A percentile compares a stretch with the other conserved stretches of the same genome.
These are phyloP conservation scores for Nemoura dubitans DNA, from an alignment of 2,888 invertebrate species.

Conservation along the genomic window DNA sequence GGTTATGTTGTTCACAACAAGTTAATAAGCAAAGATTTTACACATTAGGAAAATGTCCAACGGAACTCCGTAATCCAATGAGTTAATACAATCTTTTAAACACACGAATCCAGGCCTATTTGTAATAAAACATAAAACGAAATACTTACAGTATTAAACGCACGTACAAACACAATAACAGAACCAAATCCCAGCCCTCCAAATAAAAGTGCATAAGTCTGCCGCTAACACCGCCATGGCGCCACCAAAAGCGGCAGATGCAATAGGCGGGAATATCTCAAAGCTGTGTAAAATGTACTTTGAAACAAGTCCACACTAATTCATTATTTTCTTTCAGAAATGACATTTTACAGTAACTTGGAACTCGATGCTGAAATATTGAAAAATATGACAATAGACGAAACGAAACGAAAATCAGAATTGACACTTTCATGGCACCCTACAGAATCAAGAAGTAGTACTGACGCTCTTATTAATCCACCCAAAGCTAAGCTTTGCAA, in stretches of 20 bases:
- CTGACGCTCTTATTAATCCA: conserved; percentile 36
- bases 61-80: not conserved
- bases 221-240: too few relatives aligned
- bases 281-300: too few relatives aligned
- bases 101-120: too few relatives aligned
- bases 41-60: not conserved
- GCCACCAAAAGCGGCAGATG: too few relatives aligned
- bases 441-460: conserved; percentile 32
- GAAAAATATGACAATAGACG: conserved; percentile 20
- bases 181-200: too few relatives aligned
- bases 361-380: conserved; percentile 36
- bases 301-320: too few relatives aligned
- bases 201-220: too few relatives aligned
- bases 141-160: too few relatives aligned
- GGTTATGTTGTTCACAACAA: conserved; percentile 24
- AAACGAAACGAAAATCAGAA: conserved; percentile 25
- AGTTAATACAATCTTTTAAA: too few relatives aligned
- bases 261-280: too few relatives aligned
- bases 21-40: not conserved
- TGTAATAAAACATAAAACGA: too few relatives aligned
- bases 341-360: conserved; percentile 41
- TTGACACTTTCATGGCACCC: conserved; percentile 15
- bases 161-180: too few relatives aligned
- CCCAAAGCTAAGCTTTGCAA: conserved; percentile 40
- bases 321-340: conserved; percentile 38